Conservation (phyloP, 1,140 invertebrate genomes). For the Drosophila kurseongensis region DNA sequence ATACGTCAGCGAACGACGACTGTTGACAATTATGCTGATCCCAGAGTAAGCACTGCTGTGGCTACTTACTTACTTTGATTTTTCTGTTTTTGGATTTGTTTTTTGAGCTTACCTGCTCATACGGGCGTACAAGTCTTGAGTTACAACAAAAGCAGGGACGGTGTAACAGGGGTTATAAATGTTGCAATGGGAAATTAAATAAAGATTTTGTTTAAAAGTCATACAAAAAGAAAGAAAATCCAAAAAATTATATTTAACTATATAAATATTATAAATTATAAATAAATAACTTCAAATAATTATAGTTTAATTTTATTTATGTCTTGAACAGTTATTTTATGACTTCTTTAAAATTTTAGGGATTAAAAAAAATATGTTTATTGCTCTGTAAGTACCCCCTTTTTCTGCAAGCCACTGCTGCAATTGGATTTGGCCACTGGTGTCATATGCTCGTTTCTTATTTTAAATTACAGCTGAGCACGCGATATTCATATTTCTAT, state of each 20-base stretch:
- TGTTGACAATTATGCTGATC: conserved; percentile 76
- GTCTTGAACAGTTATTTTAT: too few relatives aligned
- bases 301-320: too few relatives aligned
- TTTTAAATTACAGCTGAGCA: conserved; percentile 62
- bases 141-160: conserved; percentile 41
- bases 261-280: too few relatives aligned
- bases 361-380: too few relatives aligned
- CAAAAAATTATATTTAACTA: too few relatives aligned
- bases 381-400: not conserved
- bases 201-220: not conserved
- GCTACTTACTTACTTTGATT: conserved; percentile 8
- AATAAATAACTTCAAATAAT: too few relatives aligned
- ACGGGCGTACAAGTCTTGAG: conserved; percentile 28
- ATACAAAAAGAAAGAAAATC: too few relatives aligned
- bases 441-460: conserved; percentile 55
- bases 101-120: conserved; percentile 30
- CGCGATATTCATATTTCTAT: conserved; percentile 47
- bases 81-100: conserved; percentile 19
- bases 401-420: conserved; percentile 20
- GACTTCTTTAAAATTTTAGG: too few relatives aligned
- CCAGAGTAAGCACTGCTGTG: conserved; percentile 33
- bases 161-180: not conserved
- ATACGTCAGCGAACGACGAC: conserved; percentile 64
- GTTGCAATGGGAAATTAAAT: not conserved
- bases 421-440: conserved; percentile 32